Percentiles rank a stretch among this genome's conserved stretches.
phyloP scores from a whole-genome alignment of 1,140 invertebrate genomes.

The Battus philenor region DNA sequence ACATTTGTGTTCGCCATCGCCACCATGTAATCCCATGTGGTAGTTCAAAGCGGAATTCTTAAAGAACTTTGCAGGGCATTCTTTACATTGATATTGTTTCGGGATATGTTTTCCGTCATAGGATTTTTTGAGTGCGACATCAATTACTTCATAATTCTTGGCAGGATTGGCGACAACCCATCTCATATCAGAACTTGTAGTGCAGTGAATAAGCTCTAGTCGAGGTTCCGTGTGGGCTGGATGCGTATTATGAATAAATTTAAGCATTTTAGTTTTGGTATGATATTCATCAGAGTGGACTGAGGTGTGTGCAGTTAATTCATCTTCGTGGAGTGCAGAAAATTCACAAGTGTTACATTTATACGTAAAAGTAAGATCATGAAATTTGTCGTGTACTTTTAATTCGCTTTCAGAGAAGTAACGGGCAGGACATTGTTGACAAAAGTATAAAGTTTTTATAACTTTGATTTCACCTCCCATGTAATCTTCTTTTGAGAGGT shows the following conservation, averaged over 20 bases:
- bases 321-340: conserved; percentile 81
- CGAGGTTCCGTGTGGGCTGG: conserved; percentile 79
- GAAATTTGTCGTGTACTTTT: conserved; percentile 82
- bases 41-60: conserved; percentile 83
- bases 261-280: conserved; percentile 83
- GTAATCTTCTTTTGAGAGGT: conserved; percentile 38
- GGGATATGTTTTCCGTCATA: conserved; percentile 44
- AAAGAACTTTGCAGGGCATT: conserved; percentile 83
- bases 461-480: conserved; percentile 33
- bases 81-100: conserved; percentile 75
- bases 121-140: conserved; percentile 36
- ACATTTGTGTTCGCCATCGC: conserved; percentile 83
- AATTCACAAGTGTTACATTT: conserved; percentile 89
- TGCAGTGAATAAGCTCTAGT: conserved; percentile 74
- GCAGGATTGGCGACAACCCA: conserved; percentile 46
- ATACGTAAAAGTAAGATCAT: conserved; percentile 78
- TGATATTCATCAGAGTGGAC: conserved; percentile 91
- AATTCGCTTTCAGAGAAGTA: conserved; percentile 81
- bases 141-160: conserved; percentile 36
- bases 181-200: conserved; percentile 39
- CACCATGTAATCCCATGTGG: conserved; percentile 83
- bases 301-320: conserved; percentile 84
- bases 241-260: conserved; percentile 80
- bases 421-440: conserved; percentile 84
- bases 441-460: conserved; percentile 76